Percentiles rank a stretch among this genome's conserved stretches.
Evolutionary conservation across 2,888 invertebrate species (phyloP).

Genomic region (Autographa gamma): DNA sequence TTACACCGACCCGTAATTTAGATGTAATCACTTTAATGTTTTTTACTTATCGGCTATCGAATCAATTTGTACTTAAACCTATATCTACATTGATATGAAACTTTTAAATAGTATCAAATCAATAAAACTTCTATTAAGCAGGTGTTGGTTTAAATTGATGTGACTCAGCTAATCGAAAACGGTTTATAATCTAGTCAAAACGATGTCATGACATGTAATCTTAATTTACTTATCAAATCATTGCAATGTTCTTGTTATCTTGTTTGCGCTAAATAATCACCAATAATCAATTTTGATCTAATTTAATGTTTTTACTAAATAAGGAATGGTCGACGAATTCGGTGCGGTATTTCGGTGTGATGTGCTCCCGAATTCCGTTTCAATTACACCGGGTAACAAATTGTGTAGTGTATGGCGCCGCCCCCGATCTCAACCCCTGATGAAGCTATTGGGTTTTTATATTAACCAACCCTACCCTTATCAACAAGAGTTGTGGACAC

Average conservation of each 20-base stretch:
- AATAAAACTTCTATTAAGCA: not conserved
- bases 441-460: conserved; percentile 61
- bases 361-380: conserved; percentile 46
- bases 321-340: not conserved
- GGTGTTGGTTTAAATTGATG: not conserved
- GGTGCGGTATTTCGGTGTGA: conserved; percentile 34
- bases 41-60: conserved; percentile 6
- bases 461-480: conserved; percentile 38
- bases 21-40: conserved; percentile 19
- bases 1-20: conserved; percentile 61
- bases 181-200: not conserved
- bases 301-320: not conserved
- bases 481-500: conserved; percentile 24
- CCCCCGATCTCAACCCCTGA: conserved; percentile 55
- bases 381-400: conserved; percentile 61
- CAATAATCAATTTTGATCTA: too few relatives aligned
- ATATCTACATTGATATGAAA: not conserved
- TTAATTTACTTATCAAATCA: not conserved
- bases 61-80: not conserved
- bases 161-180: conserved; percentile 1
- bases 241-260: too few relatives aligned
- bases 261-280: too few relatives aligned
- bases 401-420: conserved; percentile 43
- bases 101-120: not conserved
- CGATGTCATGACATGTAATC: not conserved